Conservation (phyloP, 2,797 vertebrate genomes). For the Malurus splendens region DNA sequence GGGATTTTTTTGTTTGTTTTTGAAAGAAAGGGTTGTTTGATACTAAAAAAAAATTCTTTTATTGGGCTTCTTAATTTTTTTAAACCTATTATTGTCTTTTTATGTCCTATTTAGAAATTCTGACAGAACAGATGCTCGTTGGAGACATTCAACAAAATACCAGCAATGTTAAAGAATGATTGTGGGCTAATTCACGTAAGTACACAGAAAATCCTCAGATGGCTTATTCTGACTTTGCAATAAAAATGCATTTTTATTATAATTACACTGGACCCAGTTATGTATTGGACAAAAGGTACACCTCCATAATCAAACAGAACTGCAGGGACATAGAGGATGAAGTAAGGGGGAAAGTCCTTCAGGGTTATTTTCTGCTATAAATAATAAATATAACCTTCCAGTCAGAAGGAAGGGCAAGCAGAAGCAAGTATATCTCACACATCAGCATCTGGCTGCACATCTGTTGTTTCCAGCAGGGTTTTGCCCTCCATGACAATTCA, state of each 20-base stretch:
- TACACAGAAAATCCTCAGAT: not conserved
- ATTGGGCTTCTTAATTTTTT: accelerated
- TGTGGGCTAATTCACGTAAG: accelerated
- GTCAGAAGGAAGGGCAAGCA: not conserved
- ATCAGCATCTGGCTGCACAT: not conserved
- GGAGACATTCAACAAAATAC: not conserved
- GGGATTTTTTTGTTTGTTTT: not conserved
- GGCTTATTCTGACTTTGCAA: not conserved
- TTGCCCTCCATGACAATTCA: not conserved
- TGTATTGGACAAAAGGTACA: not conserved
- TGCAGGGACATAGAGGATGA: not conserved
- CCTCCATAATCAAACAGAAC: not conserved
- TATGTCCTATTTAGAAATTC: not conserved
- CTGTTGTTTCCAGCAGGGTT: not conserved
- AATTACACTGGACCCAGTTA: not conserved
- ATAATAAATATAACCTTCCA: not conserved
- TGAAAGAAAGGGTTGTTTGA: accelerated
- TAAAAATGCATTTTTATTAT: not conserved
- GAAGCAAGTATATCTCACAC: not conserved
- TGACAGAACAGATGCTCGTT: not conserved
- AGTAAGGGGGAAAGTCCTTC: accelerated
- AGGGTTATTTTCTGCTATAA: not conserved
- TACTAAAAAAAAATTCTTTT: not conserved
- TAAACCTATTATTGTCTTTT: not conserved
- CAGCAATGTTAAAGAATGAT: accelerated